These are phyloP conservation scores for Corbicula japonica DNA, from an alignment of 2,888 invertebrate species.

Conservation along the genomic window DNA sequence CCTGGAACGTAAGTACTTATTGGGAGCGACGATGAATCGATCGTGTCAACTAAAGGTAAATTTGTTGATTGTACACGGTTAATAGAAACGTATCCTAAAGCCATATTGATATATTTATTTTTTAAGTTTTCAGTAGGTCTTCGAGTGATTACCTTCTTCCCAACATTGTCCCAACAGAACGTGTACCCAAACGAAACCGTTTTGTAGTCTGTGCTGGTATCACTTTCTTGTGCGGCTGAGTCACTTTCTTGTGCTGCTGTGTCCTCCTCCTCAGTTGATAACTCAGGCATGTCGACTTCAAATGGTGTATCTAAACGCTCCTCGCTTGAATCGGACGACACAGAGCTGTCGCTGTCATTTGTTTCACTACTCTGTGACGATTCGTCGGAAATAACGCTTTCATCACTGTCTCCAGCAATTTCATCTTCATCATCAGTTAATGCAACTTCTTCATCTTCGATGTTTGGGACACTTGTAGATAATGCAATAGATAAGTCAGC, in stretches of 20 bases:
- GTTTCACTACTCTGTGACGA: background rate
- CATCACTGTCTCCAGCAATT: background rate
- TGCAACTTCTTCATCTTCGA: conserved; percentile 18
- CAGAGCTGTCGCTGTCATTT: background rate
- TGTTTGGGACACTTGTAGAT: conserved; percentile 6
- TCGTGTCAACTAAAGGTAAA: conserved; percentile 5
- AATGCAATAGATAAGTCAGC: conserved; percentile 12
- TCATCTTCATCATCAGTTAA: background rate
- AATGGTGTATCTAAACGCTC: background rate
- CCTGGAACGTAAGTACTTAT: conserved; percentile 20
- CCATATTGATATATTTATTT: conserved; percentile 44
- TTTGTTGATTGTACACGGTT: conserved; percentile 30
- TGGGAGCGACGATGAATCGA: conserved; percentile 18
- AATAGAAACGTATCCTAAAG: conserved; percentile 40
- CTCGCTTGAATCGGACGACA: background rate
- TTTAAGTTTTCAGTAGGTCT: conserved; percentile 27
- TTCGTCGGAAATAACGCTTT: background rate
- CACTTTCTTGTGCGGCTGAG: too few species aligned
- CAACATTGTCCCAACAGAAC: conserved; percentile 34
- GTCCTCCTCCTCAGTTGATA: too few species aligned
- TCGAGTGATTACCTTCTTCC: conserved; percentile 19
- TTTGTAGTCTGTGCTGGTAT: too few species aligned
- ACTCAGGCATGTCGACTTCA: too few species aligned
- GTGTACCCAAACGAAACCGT: background rate
- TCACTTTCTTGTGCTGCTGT: too few species aligned